Percentiles rank a stretch among this genome's conserved stretches.
These are phyloP conservation scores for Spodoptera frugiperda DNA, from an alignment of 1,140 invertebrate species.

Conservation along the genomic window DNA sequence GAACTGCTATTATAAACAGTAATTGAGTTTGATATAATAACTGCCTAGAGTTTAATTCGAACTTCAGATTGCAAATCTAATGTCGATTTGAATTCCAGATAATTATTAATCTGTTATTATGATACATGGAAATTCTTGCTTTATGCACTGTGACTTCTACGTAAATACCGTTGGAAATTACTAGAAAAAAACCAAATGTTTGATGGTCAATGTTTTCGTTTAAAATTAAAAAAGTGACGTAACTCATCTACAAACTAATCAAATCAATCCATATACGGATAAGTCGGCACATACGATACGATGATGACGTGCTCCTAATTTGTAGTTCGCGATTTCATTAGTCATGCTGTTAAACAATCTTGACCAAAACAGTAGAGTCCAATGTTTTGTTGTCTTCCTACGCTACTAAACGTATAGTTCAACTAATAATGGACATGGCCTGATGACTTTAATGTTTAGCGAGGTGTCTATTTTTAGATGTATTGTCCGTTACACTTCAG, in stretches of 20 bases:
- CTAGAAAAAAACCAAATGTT: background rate
- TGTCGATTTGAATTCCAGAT: too few species aligned
- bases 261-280: slow-evolving; percentile 15
- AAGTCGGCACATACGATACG: slow-evolving; percentile 1
- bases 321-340: slow-evolving; percentile 33
- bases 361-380: slow-evolving; percentile 6
- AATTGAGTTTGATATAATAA: background rate
- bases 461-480: slow-evolving; percentile 16
- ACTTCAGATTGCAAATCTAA: background rate
- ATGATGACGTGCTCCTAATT: slow-evolving; percentile 35
- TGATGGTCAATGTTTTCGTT: background rate
- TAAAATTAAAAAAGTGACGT: slow-evolving; percentile 16
- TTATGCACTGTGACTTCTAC: background rate
- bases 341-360: slow-evolving; percentile 23
- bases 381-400: slow-evolving; percentile 1
- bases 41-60: background rate
- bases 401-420: slow-evolving; percentile 18
- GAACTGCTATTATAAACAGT: too few species aligned
- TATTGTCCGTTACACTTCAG: background rate
- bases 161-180: background rate
- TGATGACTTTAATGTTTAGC: slow-evolving; percentile 21
- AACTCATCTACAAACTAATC: background rate
- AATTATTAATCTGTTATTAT: too few species aligned
- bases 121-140: background rate
- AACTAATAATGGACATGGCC: slow-evolving; percentile 14